Evolutionary conservation across 1,140 invertebrate species (phyloP), one percentile per base, ranked within the genome.

Genomic region (Sitodiplosis mosellana): DNA sequence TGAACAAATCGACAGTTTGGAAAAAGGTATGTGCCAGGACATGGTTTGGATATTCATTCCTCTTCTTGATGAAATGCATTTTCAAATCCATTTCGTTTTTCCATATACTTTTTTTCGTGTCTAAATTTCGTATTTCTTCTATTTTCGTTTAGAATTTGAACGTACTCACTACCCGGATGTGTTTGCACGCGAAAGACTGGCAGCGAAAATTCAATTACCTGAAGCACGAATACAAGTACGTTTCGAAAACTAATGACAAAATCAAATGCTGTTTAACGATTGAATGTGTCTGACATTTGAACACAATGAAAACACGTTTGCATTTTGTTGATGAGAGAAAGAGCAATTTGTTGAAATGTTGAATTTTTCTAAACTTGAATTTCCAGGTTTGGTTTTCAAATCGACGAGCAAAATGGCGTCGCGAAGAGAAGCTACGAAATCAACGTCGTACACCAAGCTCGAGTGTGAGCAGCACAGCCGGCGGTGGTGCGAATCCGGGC

Each of bases 1-100:
- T 61, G 91, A 97, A 58, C 95, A 99, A 69, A 96, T 99, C 56
- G 95, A 99, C 65, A 91, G 88, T 53, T 73, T 99, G 49, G 96
- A 99, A 70, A 93, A 27, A 27, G 27, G 27, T 27, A 27, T 27
- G 10, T 27, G 10, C 10, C 27, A 27, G 3, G 95, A 83, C 90
- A 90, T 94, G 64, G 54, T 52, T 41, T 36, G 41, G 22, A 46
- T 6, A 11, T 10, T 27, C 27, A 3, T 27, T 27, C 27, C 27
- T 27, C 10, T 27, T 5, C 27, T 27, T 27, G n/a, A n/a, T n/a
- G n/a, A n/a, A n/a, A n/a, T n/a, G n/a, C n/a, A n/a, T n/a, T n/a
- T n/a, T n/a, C n/a, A n/a, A n/a, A n/a, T n/a, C n/a, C n/a, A n/a
- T n/a, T n/a, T n/a, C n/a, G n/a, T n/a, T n/a, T n/a, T n/a, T n/a